Evolutionary conservation across 2,888 invertebrate genomes (phyloP), one percentile per base, ranked within the genome.

Genomic region (Amblyjoppa proteus): DNA sequence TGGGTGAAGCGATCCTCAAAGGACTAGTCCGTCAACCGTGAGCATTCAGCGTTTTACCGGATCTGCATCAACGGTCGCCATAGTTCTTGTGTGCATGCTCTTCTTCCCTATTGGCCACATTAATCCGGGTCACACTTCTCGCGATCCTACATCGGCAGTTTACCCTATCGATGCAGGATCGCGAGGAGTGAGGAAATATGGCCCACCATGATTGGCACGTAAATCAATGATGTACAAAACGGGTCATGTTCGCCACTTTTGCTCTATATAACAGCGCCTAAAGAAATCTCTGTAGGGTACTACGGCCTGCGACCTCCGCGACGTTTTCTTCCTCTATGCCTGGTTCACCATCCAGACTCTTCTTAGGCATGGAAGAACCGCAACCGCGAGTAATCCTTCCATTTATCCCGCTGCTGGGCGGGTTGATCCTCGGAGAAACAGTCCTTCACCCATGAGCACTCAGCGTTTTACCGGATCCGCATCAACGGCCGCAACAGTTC

Each of bases 321-420:
- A 56, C 25, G 56, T 9, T 9, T 9, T 58, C 58, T 25, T 9
- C 69, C 16, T 49, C 13, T 38, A 51, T 61, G 41, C 20, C 78
- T 49, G 25, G 34, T 45, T 31, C 71, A 76, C 49, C 31, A 25
- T 61, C 45, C 31, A 31, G 28, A 41, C 69, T 75, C 38, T 64
- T 51, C 28, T 69, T 61, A 20, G 25, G 20, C 45, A 13, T 20
- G 45, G 28, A 70, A 58, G 45, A 73, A 78, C 73, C 51, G n/a
- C 84, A 34, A 53, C 20, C 53, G 58, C 61, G 3, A n/a, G 71
- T 83, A 83, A 83, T 83, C 74, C 81, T 69, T 74, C 69, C 28
- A 80, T 84, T 78, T 69, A 81, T 74, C 74, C 78, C 16, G 58
- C 16, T 41, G 51, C 28, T 11, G 61, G 56, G 11, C 51, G 53